Evolutionary conservation across 2,113 vertebrate species (phyloP).

Genomic region (Melanotaenia duboulayi): DNA sequence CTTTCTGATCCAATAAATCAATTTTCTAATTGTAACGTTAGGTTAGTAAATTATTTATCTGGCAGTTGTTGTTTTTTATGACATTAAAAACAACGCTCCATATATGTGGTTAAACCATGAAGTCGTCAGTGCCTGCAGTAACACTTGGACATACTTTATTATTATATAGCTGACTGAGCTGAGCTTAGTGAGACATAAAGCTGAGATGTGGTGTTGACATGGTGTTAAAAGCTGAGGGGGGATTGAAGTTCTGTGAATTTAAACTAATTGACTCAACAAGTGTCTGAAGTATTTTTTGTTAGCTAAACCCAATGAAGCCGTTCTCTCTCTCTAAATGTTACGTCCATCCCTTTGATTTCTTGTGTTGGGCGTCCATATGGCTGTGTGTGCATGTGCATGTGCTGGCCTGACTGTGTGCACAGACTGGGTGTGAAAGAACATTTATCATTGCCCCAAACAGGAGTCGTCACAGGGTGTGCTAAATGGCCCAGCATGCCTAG

Average conservation of each 20-base stretch:
- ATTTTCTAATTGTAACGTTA: not conserved
- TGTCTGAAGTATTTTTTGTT: constrained; percentile 19
- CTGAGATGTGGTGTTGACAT: constrained; percentile 27
- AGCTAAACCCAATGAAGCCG: constrained; percentile 29
- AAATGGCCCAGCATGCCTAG: constrained; percentile 86
- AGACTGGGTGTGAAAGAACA: constrained; percentile 66
- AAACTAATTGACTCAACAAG: constrained; percentile 27
- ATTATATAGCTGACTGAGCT: constrained; percentile 9
- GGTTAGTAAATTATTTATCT: not conserved
- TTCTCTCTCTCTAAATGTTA: constrained; percentile 16
- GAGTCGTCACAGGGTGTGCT: constrained; percentile 84
- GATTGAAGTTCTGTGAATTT: constrained; percentile 32
- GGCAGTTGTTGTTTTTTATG: not conserved
- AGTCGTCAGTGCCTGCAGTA: constrained; percentile 7
- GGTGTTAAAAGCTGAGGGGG: constrained; percentile 23
- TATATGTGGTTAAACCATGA: not conserved
- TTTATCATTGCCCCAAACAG: constrained; percentile 84
- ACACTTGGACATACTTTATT: not conserved
- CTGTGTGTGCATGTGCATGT: constrained; percentile 34
- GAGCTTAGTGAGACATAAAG: constrained; percentile 20
- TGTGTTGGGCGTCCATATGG: constrained; percentile 48
- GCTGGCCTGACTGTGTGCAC: constrained; percentile 58
- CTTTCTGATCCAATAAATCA: not conserved
- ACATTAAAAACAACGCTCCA: not conserved
- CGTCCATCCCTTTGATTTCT: constrained; percentile 38